phyloP scores from a whole-genome alignment of 2,797 vertebrate species.

The Bradypus variegatus region DNA sequence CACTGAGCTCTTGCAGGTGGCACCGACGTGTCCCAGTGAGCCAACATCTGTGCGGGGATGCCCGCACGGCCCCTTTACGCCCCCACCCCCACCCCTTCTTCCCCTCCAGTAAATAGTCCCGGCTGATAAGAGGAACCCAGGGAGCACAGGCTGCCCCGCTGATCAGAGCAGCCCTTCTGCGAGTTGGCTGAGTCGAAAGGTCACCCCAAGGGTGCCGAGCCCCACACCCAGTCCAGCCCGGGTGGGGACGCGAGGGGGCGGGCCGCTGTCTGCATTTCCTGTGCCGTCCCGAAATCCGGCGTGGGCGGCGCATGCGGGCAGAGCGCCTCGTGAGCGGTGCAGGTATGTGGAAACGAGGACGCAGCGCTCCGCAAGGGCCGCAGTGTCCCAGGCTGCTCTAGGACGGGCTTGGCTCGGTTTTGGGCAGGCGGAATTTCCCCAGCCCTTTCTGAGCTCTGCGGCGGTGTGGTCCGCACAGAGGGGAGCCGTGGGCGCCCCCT shows the following conservation, averaged over 20 bases:
- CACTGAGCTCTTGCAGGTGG: not conserved
- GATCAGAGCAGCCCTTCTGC: not conserved
- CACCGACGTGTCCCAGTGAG: not conserved
- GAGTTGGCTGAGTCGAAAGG: too few species aligned
- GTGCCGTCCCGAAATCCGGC: not conserved
- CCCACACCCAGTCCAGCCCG: not conserved
- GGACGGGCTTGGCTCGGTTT: accelerated
- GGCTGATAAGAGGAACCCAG: not conserved
- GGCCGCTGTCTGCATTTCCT: too few species aligned
- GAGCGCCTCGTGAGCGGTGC: not conserved
- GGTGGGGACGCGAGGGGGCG: not conserved
- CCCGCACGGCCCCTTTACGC: too few species aligned
- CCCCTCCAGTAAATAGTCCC: not conserved
- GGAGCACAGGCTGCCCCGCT: not conserved
- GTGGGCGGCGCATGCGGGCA: not conserved
- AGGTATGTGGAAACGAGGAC: not conserved
- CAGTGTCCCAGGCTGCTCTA: not conserved
- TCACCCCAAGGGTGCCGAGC: not conserved
- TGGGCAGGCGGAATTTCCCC: slow-evolving; percentile 15
- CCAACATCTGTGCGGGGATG: accelerated
- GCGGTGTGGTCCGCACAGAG: not conserved
- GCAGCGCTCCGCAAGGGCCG: not conserved
- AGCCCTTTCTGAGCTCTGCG: not conserved
- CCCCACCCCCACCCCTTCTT: too few species aligned
- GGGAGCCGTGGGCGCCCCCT: slow-evolving; percentile 20